Evolutionary conservation across 2,797 vertebrate species (phyloP).

Genomic region (Agapornis canus): DNA sequence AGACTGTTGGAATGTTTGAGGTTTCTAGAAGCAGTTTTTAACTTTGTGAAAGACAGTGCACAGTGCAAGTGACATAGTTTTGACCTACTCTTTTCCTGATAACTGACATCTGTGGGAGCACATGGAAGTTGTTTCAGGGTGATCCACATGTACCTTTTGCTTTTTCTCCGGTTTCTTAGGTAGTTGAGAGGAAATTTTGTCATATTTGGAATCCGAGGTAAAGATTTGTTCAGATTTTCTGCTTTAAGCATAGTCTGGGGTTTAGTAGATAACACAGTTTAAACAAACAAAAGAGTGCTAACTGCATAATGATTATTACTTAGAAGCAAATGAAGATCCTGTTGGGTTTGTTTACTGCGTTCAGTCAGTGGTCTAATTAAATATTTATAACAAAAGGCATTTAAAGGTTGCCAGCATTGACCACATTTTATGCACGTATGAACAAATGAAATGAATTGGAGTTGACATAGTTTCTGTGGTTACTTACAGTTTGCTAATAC

Average conservation of each 20-base stretch:
- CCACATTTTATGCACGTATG: slow-evolving; percentile 65
- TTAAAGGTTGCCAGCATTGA: slow-evolving; percentile 57
- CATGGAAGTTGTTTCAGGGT: not conserved
- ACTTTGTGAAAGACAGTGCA: not conserved
- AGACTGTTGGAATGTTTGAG: not conserved
- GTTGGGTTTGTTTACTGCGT: not conserved
- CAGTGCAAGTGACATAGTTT: not conserved
- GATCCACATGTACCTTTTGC: not conserved
- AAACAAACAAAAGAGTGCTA: slow-evolving; percentile 28
- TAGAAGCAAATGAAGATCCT: slow-evolving; percentile 44
- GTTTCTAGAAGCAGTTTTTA: not conserved
- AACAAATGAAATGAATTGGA: slow-evolving; percentile 58
- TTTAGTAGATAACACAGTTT: not conserved
- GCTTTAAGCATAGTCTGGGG: not conserved
- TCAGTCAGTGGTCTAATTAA: slow-evolving; percentile 56
- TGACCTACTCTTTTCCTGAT: not conserved
- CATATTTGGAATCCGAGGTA: not conserved
- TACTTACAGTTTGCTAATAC: slow-evolving; percentile 31
- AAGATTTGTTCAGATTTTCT: not conserved
- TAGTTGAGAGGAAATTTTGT: not conserved
- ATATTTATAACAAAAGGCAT: slow-evolving; percentile 63
- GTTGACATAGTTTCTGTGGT: slow-evolving; percentile 43
- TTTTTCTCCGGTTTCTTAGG: not conserved
- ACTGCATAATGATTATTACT: slow-evolving; percentile 20
- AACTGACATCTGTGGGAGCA: not conserved